Evolutionary conservation across 2,888 invertebrate genomes (phyloP), one percentile per base, ranked within the genome.

Genomic region (Leptopilina drosophilae): DNA sequence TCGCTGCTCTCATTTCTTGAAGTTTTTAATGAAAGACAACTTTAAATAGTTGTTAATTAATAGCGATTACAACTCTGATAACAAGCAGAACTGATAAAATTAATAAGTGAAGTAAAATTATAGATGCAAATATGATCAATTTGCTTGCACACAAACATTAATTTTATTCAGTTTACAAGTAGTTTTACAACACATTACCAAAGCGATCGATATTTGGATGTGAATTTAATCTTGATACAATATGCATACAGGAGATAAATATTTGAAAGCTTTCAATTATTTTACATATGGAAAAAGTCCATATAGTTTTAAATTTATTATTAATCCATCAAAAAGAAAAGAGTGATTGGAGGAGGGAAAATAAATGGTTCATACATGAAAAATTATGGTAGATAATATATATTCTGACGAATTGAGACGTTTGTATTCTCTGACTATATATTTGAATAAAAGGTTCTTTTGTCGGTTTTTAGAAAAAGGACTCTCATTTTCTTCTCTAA

Each of bases 371-470:
- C 56, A 20, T 46, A 20, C 9, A 42, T 42, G 46, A 67, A 20
- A 46, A 46, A 67, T 67, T 67, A 33, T 33, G 5, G 33, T 33
- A 67, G 46, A 46, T 12, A 67, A 67, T 67, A 46, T 67, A 49
- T 42, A 46, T 67, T 67, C 67, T 20, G 67, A 67, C 46, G 67
- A 46, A 46, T 46, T 15, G 66, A 15, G 42, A 67, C 42, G 8
- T 42, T 8, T 67, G 49, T 67, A 67, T 67, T 67, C 67, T 46
- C 49, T 49, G 42, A 42, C 33, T 3, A 42, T 6, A 42, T 11
- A 67, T 67, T 49, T 67, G 46, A 67, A 67, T 49, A 67, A 67
- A 46, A 46, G 46, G 67, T 8, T 67, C 49, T 42, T 11, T 67
- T 42, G 67, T 67, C 46, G 67, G 46, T 46, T 67, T 42, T 67